Conservation (phyloP, 2,113 vertebrate species). For the Podocnemis expansa region DNA sequence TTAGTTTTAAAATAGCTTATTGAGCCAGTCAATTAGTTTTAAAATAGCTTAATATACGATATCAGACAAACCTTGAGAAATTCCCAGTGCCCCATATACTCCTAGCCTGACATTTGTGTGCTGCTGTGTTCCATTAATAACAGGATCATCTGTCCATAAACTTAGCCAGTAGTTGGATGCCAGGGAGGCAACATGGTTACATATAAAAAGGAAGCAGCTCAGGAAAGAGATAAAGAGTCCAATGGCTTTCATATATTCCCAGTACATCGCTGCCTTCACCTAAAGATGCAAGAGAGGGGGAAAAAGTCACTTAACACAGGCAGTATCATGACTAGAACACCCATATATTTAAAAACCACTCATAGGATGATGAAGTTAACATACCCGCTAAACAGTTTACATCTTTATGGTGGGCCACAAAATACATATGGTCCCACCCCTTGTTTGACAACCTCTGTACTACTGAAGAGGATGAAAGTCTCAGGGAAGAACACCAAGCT, state of each 20-base stretch:
- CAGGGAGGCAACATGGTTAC: constrained; percentile 86
- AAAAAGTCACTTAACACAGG: not conserved
- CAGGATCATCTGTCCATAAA: constrained; percentile 93
- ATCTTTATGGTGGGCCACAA: not conserved
- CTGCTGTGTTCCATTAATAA: constrained; percentile 91
- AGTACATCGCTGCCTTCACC: constrained; percentile 93
- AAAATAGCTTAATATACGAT: not conserved
- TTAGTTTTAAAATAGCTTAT: not conserved
- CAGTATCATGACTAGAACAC: not conserved
- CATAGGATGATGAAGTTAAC: not conserved
- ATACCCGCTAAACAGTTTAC: not conserved
- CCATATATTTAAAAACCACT: not conserved
- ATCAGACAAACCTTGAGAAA: constrained; percentile 87
- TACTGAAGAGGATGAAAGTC: too few species aligned
- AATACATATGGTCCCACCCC: not conserved
- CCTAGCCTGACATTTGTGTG: constrained; percentile 83
- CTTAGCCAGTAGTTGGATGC: constrained; percentile 97
- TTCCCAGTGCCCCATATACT: constrained; percentile 89
- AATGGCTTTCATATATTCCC: constrained; percentile 93
- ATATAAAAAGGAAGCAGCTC: constrained; percentile 88
- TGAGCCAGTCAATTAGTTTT: not conserved
- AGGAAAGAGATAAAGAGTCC: constrained; percentile 85
- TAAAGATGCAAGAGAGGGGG: constrained; percentile 31
- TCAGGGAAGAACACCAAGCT: too few species aligned
- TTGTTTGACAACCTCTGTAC: too few species aligned